Evolutionary conservation across 2,797 vertebrate genomes (phyloP), one percentile per base, ranked within the genome.

Genomic region (Centropyge bicolor): DNA sequence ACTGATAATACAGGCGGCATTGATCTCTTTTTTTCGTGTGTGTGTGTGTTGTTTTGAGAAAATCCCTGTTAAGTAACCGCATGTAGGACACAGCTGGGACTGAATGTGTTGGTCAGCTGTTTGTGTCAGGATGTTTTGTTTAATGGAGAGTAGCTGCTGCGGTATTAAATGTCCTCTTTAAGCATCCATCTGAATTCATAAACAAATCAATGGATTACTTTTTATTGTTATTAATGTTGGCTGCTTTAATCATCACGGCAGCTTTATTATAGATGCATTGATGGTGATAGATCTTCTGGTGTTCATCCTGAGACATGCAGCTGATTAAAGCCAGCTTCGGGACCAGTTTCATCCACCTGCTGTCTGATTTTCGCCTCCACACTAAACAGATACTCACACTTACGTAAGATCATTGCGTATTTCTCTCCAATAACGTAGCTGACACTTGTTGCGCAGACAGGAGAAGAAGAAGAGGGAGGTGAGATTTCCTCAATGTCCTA

Each of bases 321-420:
- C 70, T 17, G 49, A 52, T 8, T 69, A 9, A 60, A 27, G 8
- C 45, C 31, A 41, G 69, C 73, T 76, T 56, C 45, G 27, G 57
- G 63, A 35, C 13, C 77, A 78, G 64, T 80, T 78, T 71, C 36
- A 41, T 78, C 75, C 85, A 7, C 70, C 62, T 61, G 10, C 70
- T 66, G 72, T 27, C 4, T 8, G 76, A 20, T 38, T 71, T 60
- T 81, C 82, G 85, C 84, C 88, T 87, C 87, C 86, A 80, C 83
- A 70, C 31, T 80, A 35, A 73, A 73, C 82, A 67, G 66, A 74
- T 52, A 40, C 83, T 78, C 88, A 56, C 89, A 84, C 88, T 94
- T 94, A 94, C 92, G 92, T 94, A 94, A 94, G 78, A 74, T 71
- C 85, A 90, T 90, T 92, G 91, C 93, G 93, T 92, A 89, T 94